Base-by-base conservation (phyloP, 2,888 invertebrate genomes). In the Acanthosepion lycidas region DNA sequence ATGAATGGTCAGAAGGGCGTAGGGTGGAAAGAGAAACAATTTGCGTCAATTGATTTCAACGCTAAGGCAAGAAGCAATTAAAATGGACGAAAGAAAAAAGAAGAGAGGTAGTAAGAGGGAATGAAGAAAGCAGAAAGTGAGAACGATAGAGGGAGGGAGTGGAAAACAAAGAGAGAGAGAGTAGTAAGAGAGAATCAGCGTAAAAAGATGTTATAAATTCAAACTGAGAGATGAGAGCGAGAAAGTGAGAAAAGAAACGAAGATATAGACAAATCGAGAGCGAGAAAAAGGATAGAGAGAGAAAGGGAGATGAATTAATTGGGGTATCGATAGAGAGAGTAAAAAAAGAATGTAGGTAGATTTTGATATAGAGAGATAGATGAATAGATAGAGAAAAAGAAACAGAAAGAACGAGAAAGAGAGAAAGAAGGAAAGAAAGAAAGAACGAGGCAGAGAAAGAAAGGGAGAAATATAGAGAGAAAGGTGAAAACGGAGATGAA, bases 271-370 rank as follows among this genome's bases (percentile, higher is more conserved):
- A 78, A 33, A 78, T 51, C 20, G 28, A 91, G 93, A 95, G 95
- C 93, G 95, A 92, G 94, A 93, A 93, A 93, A 93, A 59, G 48
- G 33, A 33, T 33, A 51, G 51, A 42, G 94, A 59, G 94, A 48
- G 91, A 33, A n/a, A 91, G n/a, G n/a, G 33, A 91, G 91, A 91
- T n/a, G 26, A 48, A 91, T 6, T 12, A 48, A 91, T 6, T 12
- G 33, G 26, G 91, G n/a, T n/a, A 91, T 23, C 20, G 59, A 23
- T 20, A 23, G 18, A 20, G 23, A 23, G 23, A 59, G 23, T 23
- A 20, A 59, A 20, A 59, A 23, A 59, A 23, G 2, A 20, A 59
- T 0, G 20, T 15, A 59, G 26, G 23, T 0, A 59, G 59, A 59
- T 6, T 20, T 8, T 26, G 28, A 78, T 28, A 78, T 28, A 78